phyloP scores from a whole-genome alignment of 1,140 invertebrate species.

The Diorhabda carinulata region DNA sequence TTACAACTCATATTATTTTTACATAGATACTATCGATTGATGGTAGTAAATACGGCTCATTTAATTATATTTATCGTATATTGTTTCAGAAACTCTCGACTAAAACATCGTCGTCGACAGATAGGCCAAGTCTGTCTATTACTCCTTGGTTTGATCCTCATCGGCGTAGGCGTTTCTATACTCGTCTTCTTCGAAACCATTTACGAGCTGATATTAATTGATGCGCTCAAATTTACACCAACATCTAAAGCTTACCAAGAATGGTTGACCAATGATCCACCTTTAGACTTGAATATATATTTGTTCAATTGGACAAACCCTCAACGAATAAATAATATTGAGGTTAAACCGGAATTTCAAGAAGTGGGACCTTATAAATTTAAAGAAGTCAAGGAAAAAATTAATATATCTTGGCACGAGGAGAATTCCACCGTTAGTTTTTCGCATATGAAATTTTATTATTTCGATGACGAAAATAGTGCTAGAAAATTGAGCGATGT shows the following conservation, averaged over 20 bases:
- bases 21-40: no score
- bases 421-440: conserved; percentile 75
- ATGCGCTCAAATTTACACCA: conserved; percentile 26
- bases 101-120: conserved; percentile 24
- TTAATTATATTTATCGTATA: neutral
- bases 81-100: conserved; percentile 25
- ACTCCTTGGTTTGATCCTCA: conserved; percentile 27
- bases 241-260: conserved; percentile 33
- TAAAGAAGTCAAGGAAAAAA: conserved; percentile 65
- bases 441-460: conserved; percentile 68
- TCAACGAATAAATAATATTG: conserved; percentile 49
- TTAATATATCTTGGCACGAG: conserved; percentile 65
- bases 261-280: conserved; percentile 41
- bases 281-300: conserved; percentile 60
- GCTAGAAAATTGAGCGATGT: conserved; percentile 70
- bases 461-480: conserved; percentile 68
- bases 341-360: conserved; percentile 53
- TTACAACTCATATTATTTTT: no score
- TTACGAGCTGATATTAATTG: conserved; percentile 30
- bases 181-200: conserved; percentile 30
- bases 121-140: conserved; percentile 27
- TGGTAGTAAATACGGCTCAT: no score
- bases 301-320: conserved; percentile 83
- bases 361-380: conserved; percentile 70
- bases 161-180: conserved; percentile 25